A percentile compares a stretch with the other conserved stretches of the same genome.
phyloP scores from a whole-genome alignment of 2,797 vertebrate genomes.

The Holocentrus rufus region DNA sequence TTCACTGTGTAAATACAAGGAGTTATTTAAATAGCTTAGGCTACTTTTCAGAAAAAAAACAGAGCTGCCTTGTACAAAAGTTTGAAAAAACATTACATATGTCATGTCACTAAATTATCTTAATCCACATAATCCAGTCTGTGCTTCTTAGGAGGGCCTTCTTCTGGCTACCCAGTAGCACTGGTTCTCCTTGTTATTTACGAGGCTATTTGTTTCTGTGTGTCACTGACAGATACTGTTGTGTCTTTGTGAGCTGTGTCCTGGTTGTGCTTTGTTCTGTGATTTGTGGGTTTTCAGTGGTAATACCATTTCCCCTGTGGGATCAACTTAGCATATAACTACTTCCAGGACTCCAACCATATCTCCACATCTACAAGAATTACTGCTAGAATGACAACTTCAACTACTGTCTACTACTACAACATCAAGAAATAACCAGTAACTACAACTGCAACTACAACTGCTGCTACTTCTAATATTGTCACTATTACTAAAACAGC shows the following conservation, averaged over 20 bases:
- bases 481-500: too few species aligned
- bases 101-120: conserved; percentile 1
- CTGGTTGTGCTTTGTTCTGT: background rate
- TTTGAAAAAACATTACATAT: background rate
- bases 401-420: too few species aligned
- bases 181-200: background rate
- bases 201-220: background rate
- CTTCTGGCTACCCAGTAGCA: background rate
- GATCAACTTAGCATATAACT: too few species aligned
- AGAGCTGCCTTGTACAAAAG: background rate
- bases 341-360: too few species aligned
- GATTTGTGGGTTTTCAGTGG: background rate
- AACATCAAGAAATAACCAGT: too few species aligned
- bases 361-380: too few species aligned
- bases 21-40: background rate
- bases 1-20: background rate
- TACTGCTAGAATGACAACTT: too few species aligned
- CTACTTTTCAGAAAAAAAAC: background rate
- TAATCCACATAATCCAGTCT: background rate
- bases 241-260: background rate
- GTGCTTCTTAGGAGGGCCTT: background rate
- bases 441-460: background rate
- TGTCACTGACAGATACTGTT: background rate
- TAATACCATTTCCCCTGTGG: too few species aligned
- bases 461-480: background rate